phyloP scores from a whole-genome alignment of 1,140 invertebrate species.

The Rhizoglyphus robini region DNA sequence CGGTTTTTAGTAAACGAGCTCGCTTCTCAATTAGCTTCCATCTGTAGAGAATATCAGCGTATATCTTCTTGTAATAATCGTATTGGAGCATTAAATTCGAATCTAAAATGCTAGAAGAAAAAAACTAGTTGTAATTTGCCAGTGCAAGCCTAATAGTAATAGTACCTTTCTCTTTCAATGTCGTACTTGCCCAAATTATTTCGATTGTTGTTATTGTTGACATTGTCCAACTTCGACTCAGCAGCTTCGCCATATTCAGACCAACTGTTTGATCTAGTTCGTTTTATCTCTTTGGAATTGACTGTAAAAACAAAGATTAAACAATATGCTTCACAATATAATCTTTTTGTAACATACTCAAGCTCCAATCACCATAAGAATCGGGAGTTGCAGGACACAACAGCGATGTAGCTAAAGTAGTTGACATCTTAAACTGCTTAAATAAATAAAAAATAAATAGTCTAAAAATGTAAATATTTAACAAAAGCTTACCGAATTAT shows the following conservation, averaged over 20 bases:
- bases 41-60: conserved; percentile 73
- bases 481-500: neutral
- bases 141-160: too few relatives aligned
- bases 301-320: conserved; percentile 8
- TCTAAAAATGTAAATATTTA: too few relatives aligned
- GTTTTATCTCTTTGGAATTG: conserved; percentile 42
- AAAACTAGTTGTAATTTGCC: too few relatives aligned
- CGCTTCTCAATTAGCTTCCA: conserved; percentile 66
- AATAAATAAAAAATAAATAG: too few relatives aligned
- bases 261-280: conserved; percentile 71
- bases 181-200: conserved; percentile 29
- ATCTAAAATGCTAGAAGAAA: conserved; percentile 43
- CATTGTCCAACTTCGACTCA: conserved; percentile 30
- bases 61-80: conserved; percentile 69
- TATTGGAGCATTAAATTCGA: conserved; percentile 48
- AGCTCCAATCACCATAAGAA: conserved; percentile 57
- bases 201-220: conserved; percentile 18
- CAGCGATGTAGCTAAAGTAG: neutral
- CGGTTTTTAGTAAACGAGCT: conserved; percentile 65
- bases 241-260: conserved; percentile 65
- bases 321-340: neutral
- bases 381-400: conserved; percentile 41
- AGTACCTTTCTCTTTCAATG: too few relatives aligned
- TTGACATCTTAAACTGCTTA: too few relatives aligned
- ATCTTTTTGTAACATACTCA: conserved; percentile 28